Base-by-base conservation (phyloP, 2,113 vertebrate genomes). In the Cyphomyrus plagiostoma region DNA sequence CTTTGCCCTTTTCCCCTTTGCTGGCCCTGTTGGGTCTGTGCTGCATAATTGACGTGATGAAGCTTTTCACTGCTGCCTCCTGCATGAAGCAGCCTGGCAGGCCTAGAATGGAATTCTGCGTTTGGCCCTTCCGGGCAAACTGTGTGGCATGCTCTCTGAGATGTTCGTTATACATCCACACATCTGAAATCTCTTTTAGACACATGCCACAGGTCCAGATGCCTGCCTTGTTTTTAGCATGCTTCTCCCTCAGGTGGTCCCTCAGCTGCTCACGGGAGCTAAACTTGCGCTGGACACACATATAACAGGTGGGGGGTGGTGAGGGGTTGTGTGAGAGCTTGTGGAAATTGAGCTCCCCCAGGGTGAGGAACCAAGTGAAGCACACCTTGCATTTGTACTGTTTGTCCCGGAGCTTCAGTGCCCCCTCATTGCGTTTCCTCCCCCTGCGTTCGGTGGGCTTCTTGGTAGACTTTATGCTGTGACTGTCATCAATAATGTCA, bases 161-260 rank as follows among this genome's bases (percentile, higher is more conserved):
- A 90, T 99, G 99, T 91, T 99, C 98, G 0, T 99, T 99, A 94
- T 99, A 99, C 98, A 99, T 98, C 98, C 98, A 99, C 26, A 99
- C 96, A 0, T 99, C 98, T 0, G 98, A 97, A 91, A 98, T 98
- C 94, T 98, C 97, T 94, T 98, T 97, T 90, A 98, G 95, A 91
- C 99, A 99, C 98, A 99, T 99, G 23, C 98, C 99, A 0, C 99
- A 99, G 15, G 97, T 97, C 99, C 99, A 99, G 46, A 97, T 95
- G 0, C 98, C 98, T 0, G 96, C 97, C 89, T 97, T 97, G 94
- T 98, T 97, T 91, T 97, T 98, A 88, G 95, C 96, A 0, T 99
- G 99, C 91, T 98, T 99, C 93, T 99, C 98, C 93, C 95, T 97
- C 88, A 99, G 94, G 87, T 99, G 99, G 90, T 98, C 97, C 86